Evolutionary conservation across 2,888 invertebrate species (phyloP).

Genomic region (Phoenoteleia sp.): DNA sequence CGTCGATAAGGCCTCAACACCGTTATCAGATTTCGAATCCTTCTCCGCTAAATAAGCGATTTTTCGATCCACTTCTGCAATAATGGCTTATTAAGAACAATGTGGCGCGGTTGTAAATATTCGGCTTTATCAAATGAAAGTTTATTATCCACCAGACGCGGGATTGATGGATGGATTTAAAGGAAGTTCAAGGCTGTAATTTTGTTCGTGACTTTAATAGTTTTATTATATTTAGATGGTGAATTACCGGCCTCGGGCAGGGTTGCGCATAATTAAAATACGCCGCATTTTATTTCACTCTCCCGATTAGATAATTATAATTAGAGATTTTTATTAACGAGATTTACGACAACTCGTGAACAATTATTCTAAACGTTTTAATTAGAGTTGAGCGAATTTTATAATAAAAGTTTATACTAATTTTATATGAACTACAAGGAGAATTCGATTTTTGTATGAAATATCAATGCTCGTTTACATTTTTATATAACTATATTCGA

Average conservation of each 20-base stretch:
- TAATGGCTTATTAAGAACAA: slow-evolving; percentile 38
- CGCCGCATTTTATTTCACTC: background rate
- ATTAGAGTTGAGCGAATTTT: no score
- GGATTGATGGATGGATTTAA: background rate
- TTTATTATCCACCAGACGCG: background rate
- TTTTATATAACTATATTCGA: no score
- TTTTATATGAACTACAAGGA: no score
- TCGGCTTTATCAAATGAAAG: background rate
- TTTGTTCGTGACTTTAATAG: slow-evolving; percentile 6
- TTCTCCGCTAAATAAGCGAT: slow-evolving; percentile 50
- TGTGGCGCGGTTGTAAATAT: background rate
- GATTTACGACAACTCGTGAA: background rate
- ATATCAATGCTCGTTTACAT: no score
- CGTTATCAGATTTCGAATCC: slow-evolving; percentile 64
- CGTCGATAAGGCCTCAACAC: slow-evolving; percentile 56
- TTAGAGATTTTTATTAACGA: background rate
- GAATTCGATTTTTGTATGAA: no score
- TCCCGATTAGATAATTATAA: slow-evolving; percentile 28
- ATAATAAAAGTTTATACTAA: no score
- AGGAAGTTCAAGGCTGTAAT: slow-evolving; percentile 12
- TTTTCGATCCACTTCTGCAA: slow-evolving; percentile 34
- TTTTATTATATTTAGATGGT: slow-evolving; percentile 35
- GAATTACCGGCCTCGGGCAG: background rate
- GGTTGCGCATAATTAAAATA: slow-evolving; percentile 27
- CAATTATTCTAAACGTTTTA: background rate